Evolutionary conservation across 2,113 vertebrate genomes (phyloP).

Genomic region (Leucopsar rothschildi): DNA sequence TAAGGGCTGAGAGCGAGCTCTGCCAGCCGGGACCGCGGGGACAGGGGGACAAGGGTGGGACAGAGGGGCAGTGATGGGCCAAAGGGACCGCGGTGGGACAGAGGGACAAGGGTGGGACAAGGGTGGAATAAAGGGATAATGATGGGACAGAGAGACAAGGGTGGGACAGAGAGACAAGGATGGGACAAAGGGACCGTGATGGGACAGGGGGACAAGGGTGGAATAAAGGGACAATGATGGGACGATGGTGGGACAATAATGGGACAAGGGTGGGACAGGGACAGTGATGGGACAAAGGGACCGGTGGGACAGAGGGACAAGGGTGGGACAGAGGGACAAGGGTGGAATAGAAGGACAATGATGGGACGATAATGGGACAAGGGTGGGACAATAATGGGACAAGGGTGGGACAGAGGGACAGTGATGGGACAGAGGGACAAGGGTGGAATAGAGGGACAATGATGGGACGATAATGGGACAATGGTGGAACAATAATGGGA

Average conservation of each 20-base stretch:
- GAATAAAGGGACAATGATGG: too few species aligned
- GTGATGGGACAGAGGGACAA: background rate
- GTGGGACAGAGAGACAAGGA: too few species aligned
- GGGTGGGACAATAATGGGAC: background rate
- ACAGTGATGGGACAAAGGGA: too few species aligned
- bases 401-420: accelerated
- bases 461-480: too few species aligned
- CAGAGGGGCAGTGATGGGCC: background rate
- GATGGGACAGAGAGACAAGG: background rate
- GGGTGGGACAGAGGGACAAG: accelerated
- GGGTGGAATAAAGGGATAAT: background rate
- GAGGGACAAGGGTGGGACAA: too few species aligned
- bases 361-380: too few species aligned
- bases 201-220: too few species aligned
- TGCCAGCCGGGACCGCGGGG: accelerated
- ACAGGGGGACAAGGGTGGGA: background rate
- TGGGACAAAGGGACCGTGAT: too few species aligned
- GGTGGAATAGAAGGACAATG: background rate
- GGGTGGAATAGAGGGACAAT: background rate
- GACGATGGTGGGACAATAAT: too few species aligned
- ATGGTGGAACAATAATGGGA: too few species aligned
- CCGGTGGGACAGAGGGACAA: background rate
- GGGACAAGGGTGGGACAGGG: too few species aligned
- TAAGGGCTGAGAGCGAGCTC: background rate
- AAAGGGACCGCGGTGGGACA: background rate